Conservation (phyloP, 2,113 vertebrate species). For the Rhabdornis inornatus region DNA sequence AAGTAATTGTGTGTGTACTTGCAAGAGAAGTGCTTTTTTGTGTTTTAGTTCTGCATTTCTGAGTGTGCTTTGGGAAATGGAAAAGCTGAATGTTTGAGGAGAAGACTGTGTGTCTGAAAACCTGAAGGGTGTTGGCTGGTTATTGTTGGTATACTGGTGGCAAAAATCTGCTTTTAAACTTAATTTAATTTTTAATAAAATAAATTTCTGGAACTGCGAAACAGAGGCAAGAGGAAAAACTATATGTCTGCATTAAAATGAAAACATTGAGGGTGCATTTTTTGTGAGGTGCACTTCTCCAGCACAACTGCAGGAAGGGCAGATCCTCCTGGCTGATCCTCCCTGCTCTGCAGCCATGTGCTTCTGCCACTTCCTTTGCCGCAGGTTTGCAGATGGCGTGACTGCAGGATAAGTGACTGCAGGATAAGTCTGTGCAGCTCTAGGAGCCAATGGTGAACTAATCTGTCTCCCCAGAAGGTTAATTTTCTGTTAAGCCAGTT, state of each 20-base stretch:
- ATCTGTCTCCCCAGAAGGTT: neutral
- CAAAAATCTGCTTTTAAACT: neutral
- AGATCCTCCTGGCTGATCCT: neutral
- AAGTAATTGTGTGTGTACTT: neutral
- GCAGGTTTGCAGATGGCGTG: neutral
- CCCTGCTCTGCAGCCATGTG: neutral
- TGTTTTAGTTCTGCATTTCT: neutral
- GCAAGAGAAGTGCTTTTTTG: neutral
- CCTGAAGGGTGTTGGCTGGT: neutral
- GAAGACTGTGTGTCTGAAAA: neutral
- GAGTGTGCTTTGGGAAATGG: neutral
- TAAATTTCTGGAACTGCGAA: neutral
- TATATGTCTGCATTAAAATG: neutral
- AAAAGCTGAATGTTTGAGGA: neutral
- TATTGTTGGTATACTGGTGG: neutral
- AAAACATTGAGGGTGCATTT: neutral
- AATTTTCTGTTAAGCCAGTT: slow-evolving; percentile 2
- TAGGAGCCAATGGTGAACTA: neutral
- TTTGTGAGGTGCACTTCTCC: neutral
- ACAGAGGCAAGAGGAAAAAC: neutral
- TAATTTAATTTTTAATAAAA: neutral
- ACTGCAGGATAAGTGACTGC: neutral
- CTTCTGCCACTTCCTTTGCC: neutral
- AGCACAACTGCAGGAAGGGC: neutral
- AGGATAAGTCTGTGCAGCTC: neutral